These are phyloP conservation scores for Garra rufa DNA, from an alignment of 2,113 vertebrate species.

Conservation along the genomic window DNA sequence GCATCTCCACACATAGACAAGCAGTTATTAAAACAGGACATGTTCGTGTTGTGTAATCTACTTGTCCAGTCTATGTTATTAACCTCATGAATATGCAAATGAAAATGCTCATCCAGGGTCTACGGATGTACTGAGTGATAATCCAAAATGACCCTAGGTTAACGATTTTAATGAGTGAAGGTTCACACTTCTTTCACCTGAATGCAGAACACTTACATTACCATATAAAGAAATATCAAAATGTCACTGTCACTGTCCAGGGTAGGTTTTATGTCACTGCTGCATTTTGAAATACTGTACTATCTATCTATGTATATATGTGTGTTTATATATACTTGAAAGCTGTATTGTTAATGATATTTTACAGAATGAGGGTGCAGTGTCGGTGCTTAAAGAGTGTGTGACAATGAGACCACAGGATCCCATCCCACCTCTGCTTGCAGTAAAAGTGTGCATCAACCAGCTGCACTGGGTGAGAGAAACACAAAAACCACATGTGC, in stretches of 20 bases:
- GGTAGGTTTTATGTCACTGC: neutral
- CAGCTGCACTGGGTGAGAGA: constrained; percentile 93
- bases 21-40: too few species aligned
- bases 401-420: constrained; percentile 86
- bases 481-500: constrained; percentile 17
- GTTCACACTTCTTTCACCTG: neutral
- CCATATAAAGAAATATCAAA: too few species aligned
- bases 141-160: neutral
- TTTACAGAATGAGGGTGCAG: constrained; percentile 85
- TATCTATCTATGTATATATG: too few species aligned
- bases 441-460: constrained; percentile 94
- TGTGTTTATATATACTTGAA: neutral
- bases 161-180: neutral
- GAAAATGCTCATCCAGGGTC: neutral
- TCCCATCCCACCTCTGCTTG: constrained; percentile 88
- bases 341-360: neutral
- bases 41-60: neutral
- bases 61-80: neutral
- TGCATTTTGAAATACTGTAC: too few species aligned
- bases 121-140: neutral
- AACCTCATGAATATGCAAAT: neutral
- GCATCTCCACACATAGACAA: too few species aligned
- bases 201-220: neutral
- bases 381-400: constrained; percentile 92
- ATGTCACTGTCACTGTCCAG: too few species aligned